phyloP scores from a whole-genome alignment of 2,888 invertebrate genomes.

The Lasioglossum figueresi region DNA sequence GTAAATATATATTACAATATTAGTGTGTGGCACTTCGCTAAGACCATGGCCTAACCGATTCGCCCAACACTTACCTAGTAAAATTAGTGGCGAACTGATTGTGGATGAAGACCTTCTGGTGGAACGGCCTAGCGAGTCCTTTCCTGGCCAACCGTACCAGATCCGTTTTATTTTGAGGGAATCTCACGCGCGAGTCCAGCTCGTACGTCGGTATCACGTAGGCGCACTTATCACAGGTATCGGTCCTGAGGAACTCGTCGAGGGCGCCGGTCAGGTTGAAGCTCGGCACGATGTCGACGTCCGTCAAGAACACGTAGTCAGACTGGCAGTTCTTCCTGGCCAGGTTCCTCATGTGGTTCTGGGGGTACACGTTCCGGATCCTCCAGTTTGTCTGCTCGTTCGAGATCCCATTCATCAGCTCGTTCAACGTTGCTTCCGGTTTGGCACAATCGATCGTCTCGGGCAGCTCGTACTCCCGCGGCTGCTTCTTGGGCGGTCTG shows the following conservation, averaged over 20 bases:
- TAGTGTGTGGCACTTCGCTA: no score
- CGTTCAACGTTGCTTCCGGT: slow-evolving; percentile 87
- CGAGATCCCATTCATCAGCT: slow-evolving; percentile 87
- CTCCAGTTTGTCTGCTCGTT: slow-evolving; percentile 90
- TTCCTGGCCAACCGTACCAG: slow-evolving; percentile 90
- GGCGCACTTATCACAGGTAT: slow-evolving; percentile 89
- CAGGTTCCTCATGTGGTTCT: slow-evolving; percentile 94
- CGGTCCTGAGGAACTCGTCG: slow-evolving; percentile 87
- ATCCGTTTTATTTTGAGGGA: slow-evolving; percentile 93
- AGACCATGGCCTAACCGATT: no score
- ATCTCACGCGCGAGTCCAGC: slow-evolving; percentile 90
- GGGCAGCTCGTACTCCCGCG: slow-evolving; percentile 73
- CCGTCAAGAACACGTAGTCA: slow-evolving; percentile 92
- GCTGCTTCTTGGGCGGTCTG: slow-evolving; percentile 83
- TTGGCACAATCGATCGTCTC: slow-evolving; percentile 87
- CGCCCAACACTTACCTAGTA: slow-evolving; percentile 86
- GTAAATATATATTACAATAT: no score
- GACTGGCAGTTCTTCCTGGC: slow-evolving; percentile 94
- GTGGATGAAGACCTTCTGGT: slow-evolving; percentile 95
- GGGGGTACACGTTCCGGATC: slow-evolving; percentile 92
- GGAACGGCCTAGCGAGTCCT: slow-evolving; percentile 94
- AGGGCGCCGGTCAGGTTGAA: slow-evolving; percentile 89
- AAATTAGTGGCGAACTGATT: slow-evolving; percentile 97
- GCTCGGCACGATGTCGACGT: slow-evolving; percentile 95
- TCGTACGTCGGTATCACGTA: slow-evolving; percentile 97